These are phyloP conservation scores for Erynnis tages DNA, from an alignment of 2,888 invertebrate genomes.

Conservation along the genomic window DNA sequence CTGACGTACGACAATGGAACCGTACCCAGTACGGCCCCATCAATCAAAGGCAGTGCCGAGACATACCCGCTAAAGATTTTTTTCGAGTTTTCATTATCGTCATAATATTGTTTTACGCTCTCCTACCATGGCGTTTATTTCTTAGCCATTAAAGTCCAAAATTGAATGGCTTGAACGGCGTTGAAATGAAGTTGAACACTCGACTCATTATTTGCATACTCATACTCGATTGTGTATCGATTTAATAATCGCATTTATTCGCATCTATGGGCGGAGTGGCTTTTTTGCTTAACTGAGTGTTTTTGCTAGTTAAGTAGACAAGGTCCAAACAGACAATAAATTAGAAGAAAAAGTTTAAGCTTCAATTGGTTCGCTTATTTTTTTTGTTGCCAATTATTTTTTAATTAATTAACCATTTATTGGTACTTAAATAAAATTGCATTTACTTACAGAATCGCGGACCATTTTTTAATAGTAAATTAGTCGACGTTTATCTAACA, in stretches of 20 bases:
- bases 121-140: not conserved
- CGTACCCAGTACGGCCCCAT: slow-evolving; percentile 7
- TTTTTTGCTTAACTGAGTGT: not conserved
- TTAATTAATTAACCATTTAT: too few relatives aligned
- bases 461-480: too few relatives aligned
- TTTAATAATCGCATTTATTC: slow-evolving; percentile 6
- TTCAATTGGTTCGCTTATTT: too few relatives aligned
- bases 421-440: too few relatives aligned
- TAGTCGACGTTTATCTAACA: not conserved
- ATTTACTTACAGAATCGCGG: too few relatives aligned
- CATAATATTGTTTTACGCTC: not conserved
- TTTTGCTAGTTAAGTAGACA: not conserved
- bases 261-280: not conserved
- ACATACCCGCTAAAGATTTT: slow-evolving; percentile 5
- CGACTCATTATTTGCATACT: too few relatives aligned
- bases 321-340: not conserved
- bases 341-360: too few relatives aligned
- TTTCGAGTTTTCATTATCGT: slow-evolving; percentile 19
- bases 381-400: too few relatives aligned
- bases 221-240: not conserved
- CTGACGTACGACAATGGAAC: slow-evolving; percentile 14
- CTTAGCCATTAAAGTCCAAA: not conserved
- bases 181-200: not conserved
- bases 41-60: slow-evolving; percentile 24
- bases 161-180: not conserved